Conservation (phyloP, 1,140 invertebrate genomes). For the Idris sp. region DNA sequence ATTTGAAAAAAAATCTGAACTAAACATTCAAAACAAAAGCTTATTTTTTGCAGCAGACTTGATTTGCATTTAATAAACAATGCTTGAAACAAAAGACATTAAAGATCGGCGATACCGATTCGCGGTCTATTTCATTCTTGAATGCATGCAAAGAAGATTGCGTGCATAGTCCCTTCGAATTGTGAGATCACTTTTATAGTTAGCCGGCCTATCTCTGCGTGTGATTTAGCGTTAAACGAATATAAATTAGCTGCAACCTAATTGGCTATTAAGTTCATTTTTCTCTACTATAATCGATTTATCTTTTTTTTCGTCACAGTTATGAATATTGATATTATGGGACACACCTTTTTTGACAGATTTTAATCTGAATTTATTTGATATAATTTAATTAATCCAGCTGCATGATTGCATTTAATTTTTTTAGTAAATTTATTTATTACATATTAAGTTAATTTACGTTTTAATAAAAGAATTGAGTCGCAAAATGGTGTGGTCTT, state of each 20-base stretch:
- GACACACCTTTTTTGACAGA: neutral
- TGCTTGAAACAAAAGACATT: too few relatives aligned
- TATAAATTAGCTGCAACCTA: constrained; percentile 24
- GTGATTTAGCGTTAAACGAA: constrained; percentile 32
- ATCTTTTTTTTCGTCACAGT: neutral
- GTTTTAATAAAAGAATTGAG: neutral
- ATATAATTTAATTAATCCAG: too few relatives aligned
- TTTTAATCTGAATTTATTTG: too few relatives aligned
- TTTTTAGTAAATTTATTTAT: constrained; percentile 7
- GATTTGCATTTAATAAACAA: too few relatives aligned
- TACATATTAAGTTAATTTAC: too few relatives aligned
- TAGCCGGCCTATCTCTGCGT: constrained; percentile 22
- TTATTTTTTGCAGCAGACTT: too few relatives aligned
- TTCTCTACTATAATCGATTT: neutral
- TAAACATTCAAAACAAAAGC: too few relatives aligned
- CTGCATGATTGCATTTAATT: too few relatives aligned
- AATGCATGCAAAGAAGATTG: constrained; percentile 37
- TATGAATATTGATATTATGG: too few relatives aligned
- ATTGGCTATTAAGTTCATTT: constrained; percentile 21
- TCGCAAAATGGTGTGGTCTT: neutral
- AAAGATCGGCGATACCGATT: too few relatives aligned
- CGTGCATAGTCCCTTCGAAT: constrained; percentile 21
- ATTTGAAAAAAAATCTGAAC: too few relatives aligned
- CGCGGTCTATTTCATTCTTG: constrained; percentile 38
- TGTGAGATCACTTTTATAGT: constrained; percentile 60